Evolutionary conservation across 2,888 invertebrate species (phyloP).

Genomic region (Gymnocheta viridis): DNA sequence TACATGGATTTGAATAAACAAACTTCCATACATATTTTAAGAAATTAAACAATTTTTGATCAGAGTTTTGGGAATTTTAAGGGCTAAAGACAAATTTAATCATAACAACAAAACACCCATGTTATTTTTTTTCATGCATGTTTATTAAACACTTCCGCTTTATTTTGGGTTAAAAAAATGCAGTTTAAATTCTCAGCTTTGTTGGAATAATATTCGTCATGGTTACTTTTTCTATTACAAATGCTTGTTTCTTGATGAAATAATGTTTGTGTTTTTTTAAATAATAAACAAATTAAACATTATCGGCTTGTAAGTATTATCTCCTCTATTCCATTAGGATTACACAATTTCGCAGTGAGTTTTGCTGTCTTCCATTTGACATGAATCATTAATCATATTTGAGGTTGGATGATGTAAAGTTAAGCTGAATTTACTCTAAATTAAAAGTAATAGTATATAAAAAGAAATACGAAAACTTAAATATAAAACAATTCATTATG

Average conservation of each 20-base stretch:
- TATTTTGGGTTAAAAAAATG: not conserved
- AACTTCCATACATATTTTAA: too few species aligned
- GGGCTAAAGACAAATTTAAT: too few species aligned
- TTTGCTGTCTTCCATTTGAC: conserved; percentile 38
- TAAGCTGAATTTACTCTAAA: conserved; percentile 28
- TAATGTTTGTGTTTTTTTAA: not conserved
- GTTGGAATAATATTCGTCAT: not conserved
- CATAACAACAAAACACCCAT: not conserved
- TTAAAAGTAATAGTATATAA: not conserved
- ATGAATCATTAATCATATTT: conserved; percentile 58
- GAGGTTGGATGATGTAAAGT: not conserved
- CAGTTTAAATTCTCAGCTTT: not conserved
- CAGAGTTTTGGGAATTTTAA: too few species aligned
- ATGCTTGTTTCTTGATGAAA: not conserved
- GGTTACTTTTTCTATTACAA: not conserved
- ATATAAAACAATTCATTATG: not conserved
- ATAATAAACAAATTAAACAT: not conserved
- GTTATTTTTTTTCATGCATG: not conserved
- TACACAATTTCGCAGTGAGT: conserved; percentile 2
- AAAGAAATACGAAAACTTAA: not conserved
- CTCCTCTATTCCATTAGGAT: conserved; percentile 4
- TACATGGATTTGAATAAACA: too few species aligned
- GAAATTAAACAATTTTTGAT: too few species aligned
- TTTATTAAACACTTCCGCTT: not conserved
- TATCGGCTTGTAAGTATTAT: not conserved